phyloP scores from a whole-genome alignment of 1,140 invertebrate species.

The Hesperophylax magnus region DNA sequence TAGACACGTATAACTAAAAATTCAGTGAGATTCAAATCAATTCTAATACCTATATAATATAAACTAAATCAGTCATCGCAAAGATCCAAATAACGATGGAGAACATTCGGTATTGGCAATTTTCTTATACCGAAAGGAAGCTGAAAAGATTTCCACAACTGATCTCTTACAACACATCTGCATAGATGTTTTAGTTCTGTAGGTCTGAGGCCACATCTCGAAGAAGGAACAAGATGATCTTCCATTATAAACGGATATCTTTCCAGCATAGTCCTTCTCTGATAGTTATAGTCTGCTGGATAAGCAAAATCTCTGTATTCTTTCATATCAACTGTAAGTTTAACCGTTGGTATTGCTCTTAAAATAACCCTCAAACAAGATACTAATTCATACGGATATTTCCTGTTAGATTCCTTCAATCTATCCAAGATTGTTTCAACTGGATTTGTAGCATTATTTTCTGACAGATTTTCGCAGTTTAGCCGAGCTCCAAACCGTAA shows the following conservation, averaged over 20 bases:
- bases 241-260: conserved; percentile 76
- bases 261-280: conserved; percentile 72
- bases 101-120: conserved; percentile 74
- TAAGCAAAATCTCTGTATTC: conserved; percentile 61
- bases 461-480: conserved; percentile 64
- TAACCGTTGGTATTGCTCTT: conserved; percentile 72
- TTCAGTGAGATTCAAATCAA: no score
- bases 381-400: conserved; percentile 78
- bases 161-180: conserved; percentile 77
- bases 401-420: conserved; percentile 74
- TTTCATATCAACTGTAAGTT: conserved; percentile 63
- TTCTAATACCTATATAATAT: no score
- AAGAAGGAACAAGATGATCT: conserved; percentile 58
- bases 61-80: conserved; percentile 72
- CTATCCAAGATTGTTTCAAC: conserved; percentile 75
- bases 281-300: conserved; percentile 66
- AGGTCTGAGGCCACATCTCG: conserved; percentile 58
- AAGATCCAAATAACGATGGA: conserved; percentile 82
- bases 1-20: no score
- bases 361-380: conserved; percentile 79
- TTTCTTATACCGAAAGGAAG: conserved; percentile 80
- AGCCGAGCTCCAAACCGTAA: conserved; percentile 78
- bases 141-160: conserved; percentile 77
- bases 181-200: conserved; percentile 74
- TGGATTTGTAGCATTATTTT: conserved; percentile 67